A percentile compares a stretch with the other conserved stretches of the same genome.
phyloP scores from a whole-genome alignment of 2,888 invertebrate species.

The Platycheirus rosarum region DNA sequence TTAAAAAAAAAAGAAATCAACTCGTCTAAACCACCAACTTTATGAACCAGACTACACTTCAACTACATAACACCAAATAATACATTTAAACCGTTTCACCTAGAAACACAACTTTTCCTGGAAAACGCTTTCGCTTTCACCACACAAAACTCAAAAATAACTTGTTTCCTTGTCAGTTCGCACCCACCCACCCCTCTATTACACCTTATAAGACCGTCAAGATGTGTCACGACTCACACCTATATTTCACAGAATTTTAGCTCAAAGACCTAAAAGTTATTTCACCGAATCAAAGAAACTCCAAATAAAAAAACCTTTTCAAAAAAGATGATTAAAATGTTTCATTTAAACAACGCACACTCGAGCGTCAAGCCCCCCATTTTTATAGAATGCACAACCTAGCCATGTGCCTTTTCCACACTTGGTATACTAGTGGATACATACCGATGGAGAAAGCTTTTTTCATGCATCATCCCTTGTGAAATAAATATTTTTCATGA shows the following conservation, averaged over 20 bases:
- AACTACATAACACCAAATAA: neutral
- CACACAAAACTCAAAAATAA: conserved; percentile 7
- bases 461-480: conserved; percentile 55
- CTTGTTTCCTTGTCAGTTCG: neutral
- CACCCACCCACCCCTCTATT: neutral
- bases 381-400: neutral
- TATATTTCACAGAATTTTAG: conserved; percentile 6
- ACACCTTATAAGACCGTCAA: conserved; percentile 18
- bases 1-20: neutral
- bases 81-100: neutral
- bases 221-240: conserved; percentile 18
- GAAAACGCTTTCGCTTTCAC: conserved; percentile 27
- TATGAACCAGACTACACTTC: neutral
- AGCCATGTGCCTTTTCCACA: conserved; percentile 23
- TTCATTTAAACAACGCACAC: conserved; percentile 35
- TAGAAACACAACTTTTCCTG: conserved; percentile 22
- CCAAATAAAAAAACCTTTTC: neutral
- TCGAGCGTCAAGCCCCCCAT: neutral
- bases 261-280: conserved; percentile 35
- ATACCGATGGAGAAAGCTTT: conserved; percentile 63
- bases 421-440: conserved; percentile 1
- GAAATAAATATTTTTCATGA: conserved; percentile 30
- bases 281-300: conserved; percentile 15
- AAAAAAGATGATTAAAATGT: conserved; percentile 23
- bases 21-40: neutral